Conservation (phyloP, 2,113 vertebrate species). For the Orcinus orca region DNA sequence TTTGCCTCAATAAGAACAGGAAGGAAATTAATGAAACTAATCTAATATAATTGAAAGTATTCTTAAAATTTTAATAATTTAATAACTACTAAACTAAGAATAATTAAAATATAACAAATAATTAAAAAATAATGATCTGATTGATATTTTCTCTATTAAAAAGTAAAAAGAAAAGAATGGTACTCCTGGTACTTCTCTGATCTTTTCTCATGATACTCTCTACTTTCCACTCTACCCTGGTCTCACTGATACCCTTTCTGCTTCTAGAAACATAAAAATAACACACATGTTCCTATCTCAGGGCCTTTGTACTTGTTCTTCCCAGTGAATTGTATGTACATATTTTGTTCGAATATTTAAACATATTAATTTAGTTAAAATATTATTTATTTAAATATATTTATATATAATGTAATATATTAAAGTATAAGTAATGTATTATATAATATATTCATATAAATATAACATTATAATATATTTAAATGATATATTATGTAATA, state of each 20-base stretch:
- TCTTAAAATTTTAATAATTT: background rate
- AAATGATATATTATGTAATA: background rate
- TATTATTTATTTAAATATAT: background rate
- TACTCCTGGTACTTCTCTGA: background rate
- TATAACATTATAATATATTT: background rate
- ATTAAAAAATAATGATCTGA: background rate
- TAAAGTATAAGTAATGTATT: background rate
- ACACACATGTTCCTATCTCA: background rate
- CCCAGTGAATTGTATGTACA: background rate
- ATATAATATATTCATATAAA: background rate
- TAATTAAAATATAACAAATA: background rate
- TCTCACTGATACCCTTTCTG: background rate
- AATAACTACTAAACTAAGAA: background rate
- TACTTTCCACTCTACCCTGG: background rate
- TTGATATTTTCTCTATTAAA: background rate
- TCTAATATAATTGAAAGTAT: background rate
- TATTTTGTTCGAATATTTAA: background rate
- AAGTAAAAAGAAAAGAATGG: background rate
- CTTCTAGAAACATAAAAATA: background rate
- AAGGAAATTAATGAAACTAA: background rate
- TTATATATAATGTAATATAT: background rate
- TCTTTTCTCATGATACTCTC: background rate
- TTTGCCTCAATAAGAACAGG: background rate
- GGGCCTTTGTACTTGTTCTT: background rate
- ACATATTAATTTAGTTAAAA: background rate